A percentile compares a stretch with the other conserved stretches of the same genome.
Conservation (phyloP, 2,113 vertebrate genomes). For the Cebidichthys violaceus region DNA sequence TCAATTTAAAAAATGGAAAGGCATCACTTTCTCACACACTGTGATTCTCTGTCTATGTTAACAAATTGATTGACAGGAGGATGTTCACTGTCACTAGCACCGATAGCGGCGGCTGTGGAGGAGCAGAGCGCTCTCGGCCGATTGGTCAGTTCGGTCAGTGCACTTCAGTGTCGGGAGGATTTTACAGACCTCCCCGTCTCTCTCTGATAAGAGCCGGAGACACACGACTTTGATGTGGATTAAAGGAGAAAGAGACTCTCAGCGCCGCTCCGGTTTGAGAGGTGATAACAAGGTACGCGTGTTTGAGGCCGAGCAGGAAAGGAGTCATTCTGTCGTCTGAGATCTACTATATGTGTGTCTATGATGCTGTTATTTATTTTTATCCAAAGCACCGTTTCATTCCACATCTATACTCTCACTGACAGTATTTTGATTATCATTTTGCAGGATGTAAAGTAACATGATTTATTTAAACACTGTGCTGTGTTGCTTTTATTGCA, state of each 20-base stretch:
- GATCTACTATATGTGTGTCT: neutral
- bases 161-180: conserved; percentile 23
- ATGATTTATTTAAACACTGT: neutral
- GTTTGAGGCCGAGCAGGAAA: neutral
- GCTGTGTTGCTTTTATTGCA: neutral
- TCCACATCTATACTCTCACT: too few species aligned
- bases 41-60: neutral
- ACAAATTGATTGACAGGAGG: neutral
- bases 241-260: conserved; percentile 9
- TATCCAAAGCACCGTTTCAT: neutral
- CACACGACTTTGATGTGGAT: conserved; percentile 25
- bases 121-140: neutral
- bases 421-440: too few species aligned
- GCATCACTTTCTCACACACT: neutral
- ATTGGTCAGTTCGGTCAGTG: neutral
- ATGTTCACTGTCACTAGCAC: neutral
- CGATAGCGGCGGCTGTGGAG: too few species aligned
- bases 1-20: too few species aligned
- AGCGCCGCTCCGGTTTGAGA: neutral
- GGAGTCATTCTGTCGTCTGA: neutral
- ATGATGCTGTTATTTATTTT: too few species aligned
- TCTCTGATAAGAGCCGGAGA: conserved; percentile 21
- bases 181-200: conserved; percentile 7
- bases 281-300: conserved; percentile 17
- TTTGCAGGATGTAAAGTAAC: neutral